Conservation (phyloP, 1,140 invertebrate species). For the Eueides isabella region DNA sequence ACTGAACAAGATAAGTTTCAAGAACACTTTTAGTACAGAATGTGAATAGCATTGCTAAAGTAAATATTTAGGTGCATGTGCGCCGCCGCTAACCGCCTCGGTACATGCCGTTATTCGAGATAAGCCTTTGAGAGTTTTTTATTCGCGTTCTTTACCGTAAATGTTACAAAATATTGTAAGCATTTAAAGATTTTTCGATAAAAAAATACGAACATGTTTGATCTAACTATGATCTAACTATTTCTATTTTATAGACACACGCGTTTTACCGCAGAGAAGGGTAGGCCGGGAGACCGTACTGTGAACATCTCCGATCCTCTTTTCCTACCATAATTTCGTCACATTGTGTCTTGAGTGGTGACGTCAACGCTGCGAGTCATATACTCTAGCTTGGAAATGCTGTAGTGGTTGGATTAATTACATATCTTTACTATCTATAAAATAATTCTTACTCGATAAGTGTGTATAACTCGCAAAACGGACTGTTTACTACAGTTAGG, state of each 20-base stretch:
- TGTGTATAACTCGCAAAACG: neutral
- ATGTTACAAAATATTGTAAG: neutral
- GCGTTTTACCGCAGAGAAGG: too few species aligned
- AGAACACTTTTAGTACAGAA: neutral
- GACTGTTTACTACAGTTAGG: neutral
- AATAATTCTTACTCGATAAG: neutral
- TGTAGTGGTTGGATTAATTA: too few species aligned
- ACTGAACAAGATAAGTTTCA: constrained; percentile 1
- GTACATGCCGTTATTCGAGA: neutral
- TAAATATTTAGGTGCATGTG: neutral
- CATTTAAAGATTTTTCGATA: neutral
- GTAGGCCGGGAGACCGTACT: too few species aligned
- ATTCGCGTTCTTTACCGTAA: neutral
- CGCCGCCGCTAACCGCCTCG: too few species aligned
- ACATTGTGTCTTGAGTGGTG: too few species aligned
- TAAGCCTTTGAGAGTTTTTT: neutral
- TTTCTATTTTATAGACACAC: too few species aligned
- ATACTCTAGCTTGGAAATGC: too few species aligned
- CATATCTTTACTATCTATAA: neutral
- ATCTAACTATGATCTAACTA: too few species aligned
- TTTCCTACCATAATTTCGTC: too few species aligned
- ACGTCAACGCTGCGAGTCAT: too few species aligned
- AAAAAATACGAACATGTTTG: too few species aligned
- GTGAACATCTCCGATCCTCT: too few species aligned
- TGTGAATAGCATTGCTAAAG: neutral